These are phyloP conservation scores for Atherix ibis DNA, from an alignment of 2,888 invertebrate genomes.

Conservation along the genomic window DNA sequence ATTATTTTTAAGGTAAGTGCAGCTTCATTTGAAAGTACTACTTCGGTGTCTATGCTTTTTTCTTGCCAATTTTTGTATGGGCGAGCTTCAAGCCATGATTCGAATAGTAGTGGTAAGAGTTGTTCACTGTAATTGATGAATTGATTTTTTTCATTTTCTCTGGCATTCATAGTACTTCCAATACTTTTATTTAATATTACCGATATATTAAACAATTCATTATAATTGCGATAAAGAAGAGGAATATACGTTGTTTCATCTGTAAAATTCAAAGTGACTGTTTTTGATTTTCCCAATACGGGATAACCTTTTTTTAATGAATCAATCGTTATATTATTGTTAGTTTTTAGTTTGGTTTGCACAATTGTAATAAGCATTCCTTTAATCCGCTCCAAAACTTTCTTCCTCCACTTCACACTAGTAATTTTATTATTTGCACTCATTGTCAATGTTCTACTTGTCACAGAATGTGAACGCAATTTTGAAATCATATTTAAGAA, in stretches of 20 bases:
- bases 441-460: slow-evolving; percentile 50
- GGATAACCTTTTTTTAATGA: neutral
- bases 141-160: slow-evolving; percentile 30
- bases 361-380: slow-evolving; percentile 37
- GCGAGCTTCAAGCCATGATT: slow-evolving; percentile 70
- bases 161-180: slow-evolving; percentile 20
- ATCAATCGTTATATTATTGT: neutral
- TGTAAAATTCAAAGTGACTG: neutral
- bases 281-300: too few relatives aligned
- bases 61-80: slow-evolving; percentile 35
- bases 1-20: slow-evolving; percentile 45
- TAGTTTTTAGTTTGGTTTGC: slow-evolving; percentile 12
- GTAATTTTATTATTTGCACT: slow-evolving; percentile 57
- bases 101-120: slow-evolving; percentile 61
- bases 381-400: slow-evolving; percentile 55
- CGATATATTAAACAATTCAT: slow-evolving; percentile 30
- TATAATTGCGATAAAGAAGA: slow-evolving; percentile 16
- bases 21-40: slow-evolving; percentile 43
- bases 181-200: slow-evolving; percentile 33
- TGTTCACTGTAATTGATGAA: slow-evolving; percentile 46
- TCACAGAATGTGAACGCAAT: slow-evolving; percentile 43
- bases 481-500: slow-evolving; percentile 77
- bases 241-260: slow-evolving; percentile 7
- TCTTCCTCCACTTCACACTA: slow-evolving; percentile 61
- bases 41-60: slow-evolving; percentile 23